These are phyloP conservation scores for Micrasema longulum DNA, from an alignment of 1,140 invertebrate genomes.

Conservation along the genomic window DNA sequence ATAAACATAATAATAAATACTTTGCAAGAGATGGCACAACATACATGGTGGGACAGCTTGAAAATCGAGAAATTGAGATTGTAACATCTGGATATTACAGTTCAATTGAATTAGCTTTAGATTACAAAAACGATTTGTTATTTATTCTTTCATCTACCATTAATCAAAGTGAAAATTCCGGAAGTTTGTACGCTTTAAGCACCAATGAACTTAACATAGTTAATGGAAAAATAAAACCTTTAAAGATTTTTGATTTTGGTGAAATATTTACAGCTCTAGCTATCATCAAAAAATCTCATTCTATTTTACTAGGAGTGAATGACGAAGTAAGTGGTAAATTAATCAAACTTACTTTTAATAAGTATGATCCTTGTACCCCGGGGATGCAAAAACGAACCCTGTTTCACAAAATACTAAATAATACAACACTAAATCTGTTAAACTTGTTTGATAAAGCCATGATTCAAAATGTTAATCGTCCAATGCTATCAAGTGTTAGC, in stretches of 20 bases:
- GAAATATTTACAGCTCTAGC: constrained; percentile 2
- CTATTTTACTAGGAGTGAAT: background rate
- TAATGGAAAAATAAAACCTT: constrained; percentile 5
- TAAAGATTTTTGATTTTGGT: constrained; percentile 12
- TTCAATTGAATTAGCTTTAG: constrained; percentile 17
- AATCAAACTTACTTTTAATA: constrained; percentile 1
- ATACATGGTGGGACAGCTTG: background rate
- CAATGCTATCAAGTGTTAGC: background rate
- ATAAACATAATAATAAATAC: constrained; percentile 22
- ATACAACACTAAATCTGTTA: background rate
- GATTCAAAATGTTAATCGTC: background rate
- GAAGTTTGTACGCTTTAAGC: constrained; percentile 9
- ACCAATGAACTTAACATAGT: constrained; percentile 2
- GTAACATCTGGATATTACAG: constrained; percentile 9
- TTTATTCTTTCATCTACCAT: constrained; percentile 15
- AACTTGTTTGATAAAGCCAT: constrained; percentile 20
- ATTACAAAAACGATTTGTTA: constrained; percentile 11
- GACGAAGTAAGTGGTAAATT: constrained; percentile 6
- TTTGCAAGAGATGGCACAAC: constrained; percentile 10
- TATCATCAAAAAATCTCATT: constrained; percentile 9
- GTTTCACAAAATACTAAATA: background rate
- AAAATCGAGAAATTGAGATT: constrained; percentile 2
- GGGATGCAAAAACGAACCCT: background rate
- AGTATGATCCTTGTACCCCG: constrained; percentile 1
- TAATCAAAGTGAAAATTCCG: background rate